Conservation (phyloP, 2,113 vertebrate species). For the Urocynchramus pylzowi region DNA sequence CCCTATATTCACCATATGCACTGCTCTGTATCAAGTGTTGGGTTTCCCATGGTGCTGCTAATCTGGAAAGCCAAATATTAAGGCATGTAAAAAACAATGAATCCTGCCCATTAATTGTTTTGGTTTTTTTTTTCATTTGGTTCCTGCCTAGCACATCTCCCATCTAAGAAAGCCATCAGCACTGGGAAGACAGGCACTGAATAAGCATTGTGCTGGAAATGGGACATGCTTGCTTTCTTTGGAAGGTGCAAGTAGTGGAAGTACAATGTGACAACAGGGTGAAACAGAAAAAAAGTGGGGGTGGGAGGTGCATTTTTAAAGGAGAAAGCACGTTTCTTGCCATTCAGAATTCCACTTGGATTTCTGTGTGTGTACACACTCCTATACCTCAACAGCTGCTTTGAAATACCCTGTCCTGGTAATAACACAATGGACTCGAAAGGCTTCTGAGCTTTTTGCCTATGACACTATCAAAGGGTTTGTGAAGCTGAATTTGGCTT, state of each 20-base stretch:
- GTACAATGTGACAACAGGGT: slow-evolving; percentile 51
- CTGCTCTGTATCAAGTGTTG: slow-evolving; percentile 21
- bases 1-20: background rate
- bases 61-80: slow-evolving; percentile 64
- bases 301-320: background rate
- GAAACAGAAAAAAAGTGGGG: background rate
- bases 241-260: slow-evolving; percentile 57
- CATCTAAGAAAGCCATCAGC: slow-evolving; percentile 76
- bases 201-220: slow-evolving; percentile 58
- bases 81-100: slow-evolving; percentile 40
- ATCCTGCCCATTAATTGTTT: slow-evolving; percentile 34
- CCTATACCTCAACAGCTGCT: background rate
- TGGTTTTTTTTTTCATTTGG: slow-evolving; percentile 28
- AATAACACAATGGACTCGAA: background rate
- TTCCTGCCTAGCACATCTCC: slow-evolving; percentile 49
- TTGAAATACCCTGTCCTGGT: background rate
- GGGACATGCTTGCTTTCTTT: slow-evolving; percentile 73
- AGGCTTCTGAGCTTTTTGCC: background rate
- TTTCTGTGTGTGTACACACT: background rate
- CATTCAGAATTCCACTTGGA: background rate
- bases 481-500: background rate
- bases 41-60: slow-evolving; percentile 63
- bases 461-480: background rate
- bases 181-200: slow-evolving; percentile 8
- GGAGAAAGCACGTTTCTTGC: background rate